Evolutionary conservation across 2,888 invertebrate species (phyloP).

Genomic region (Ormyrus rosae): DNA sequence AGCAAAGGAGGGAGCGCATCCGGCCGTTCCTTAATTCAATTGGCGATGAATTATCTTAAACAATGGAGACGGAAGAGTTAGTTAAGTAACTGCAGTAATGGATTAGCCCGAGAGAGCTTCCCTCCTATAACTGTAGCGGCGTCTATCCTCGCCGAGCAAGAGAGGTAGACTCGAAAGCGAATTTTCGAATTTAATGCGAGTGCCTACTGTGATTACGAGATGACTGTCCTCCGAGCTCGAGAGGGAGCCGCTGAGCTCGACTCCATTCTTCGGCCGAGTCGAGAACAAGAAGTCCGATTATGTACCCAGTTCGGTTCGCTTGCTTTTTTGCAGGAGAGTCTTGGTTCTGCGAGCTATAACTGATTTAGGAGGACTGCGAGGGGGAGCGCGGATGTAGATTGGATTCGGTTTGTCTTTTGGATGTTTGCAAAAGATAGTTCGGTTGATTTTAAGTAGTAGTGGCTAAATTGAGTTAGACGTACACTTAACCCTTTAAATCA

Average conservation of each 20-base stretch:
- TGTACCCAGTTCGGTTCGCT: background rate
- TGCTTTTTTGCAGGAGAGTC: background rate
- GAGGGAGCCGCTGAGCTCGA: slow-evolving; percentile 6
- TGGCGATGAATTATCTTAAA: slow-evolving; percentile 59
- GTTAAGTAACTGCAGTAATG: slow-evolving; percentile 58
- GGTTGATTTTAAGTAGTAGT: too few species aligned
- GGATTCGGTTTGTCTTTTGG: too few species aligned
- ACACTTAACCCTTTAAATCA: too few species aligned
- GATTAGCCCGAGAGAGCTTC: slow-evolving; percentile 47
- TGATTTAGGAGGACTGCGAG: too few species aligned
- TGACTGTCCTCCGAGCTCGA: slow-evolving; percentile 11
- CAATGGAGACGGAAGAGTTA: slow-evolving; percentile 56
- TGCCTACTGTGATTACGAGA: slow-evolving; percentile 39
- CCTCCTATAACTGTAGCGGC: background rate
- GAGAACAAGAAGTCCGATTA: slow-evolving; percentile 28
- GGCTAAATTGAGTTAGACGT: too few species aligned
- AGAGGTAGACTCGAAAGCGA: slow-evolving; percentile 7
- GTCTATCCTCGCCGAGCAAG: background rate
- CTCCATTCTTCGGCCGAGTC: background rate
- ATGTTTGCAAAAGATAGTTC: too few species aligned
- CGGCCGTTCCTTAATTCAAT: slow-evolving; percentile 57
- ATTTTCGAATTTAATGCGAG: slow-evolving; percentile 50
- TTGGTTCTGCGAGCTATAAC: background rate
- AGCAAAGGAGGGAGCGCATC: slow-evolving; percentile 15
- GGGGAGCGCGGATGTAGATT: too few species aligned